Percentiles rank a stretch among this genome's conserved stretches.
Conservation (phyloP, 2,113 vertebrate genomes). For the Danionella cerebrum region DNA sequence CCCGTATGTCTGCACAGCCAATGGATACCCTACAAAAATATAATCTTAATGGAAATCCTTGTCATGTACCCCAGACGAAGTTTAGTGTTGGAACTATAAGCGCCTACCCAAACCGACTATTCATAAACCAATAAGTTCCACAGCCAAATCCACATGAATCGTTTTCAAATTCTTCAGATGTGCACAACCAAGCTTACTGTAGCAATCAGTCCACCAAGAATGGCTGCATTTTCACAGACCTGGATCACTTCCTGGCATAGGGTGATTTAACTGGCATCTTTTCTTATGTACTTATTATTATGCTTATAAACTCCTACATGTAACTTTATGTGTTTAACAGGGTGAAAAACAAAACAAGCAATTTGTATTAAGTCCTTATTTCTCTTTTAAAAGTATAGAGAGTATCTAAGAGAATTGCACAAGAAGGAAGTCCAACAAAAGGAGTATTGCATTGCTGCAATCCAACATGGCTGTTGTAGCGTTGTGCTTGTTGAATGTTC, state of each 20-base stretch:
- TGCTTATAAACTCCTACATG: too few relatives aligned
- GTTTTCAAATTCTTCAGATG: slow-evolving; percentile 41
- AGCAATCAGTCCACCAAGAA: not conserved
- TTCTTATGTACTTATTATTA: too few relatives aligned
- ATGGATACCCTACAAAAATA: slow-evolving; percentile 30
- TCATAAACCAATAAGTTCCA: slow-evolving; percentile 55
- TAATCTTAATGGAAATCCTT: slow-evolving; percentile 54
- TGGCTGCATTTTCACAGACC: not conserved
- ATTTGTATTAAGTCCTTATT: too few relatives aligned
- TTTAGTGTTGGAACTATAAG: slow-evolving; percentile 43
- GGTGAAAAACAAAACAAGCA: too few relatives aligned
- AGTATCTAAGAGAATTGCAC: too few relatives aligned
- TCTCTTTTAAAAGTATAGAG: too few relatives aligned
- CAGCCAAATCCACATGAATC: slow-evolving; percentile 52
- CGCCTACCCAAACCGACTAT: slow-evolving; percentile 32
- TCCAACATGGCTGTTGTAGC: too few relatives aligned
- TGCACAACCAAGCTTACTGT: slow-evolving; percentile 16
- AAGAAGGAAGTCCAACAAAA: too few relatives aligned
- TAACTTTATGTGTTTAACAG: too few relatives aligned
- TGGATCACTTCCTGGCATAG: not conserved
- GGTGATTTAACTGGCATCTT: too few relatives aligned
- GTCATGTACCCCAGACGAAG: slow-evolving; percentile 43
- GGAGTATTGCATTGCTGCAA: too few relatives aligned
- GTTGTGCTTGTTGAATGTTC: too few relatives aligned
- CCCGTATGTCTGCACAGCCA: slow-evolving; percentile 11